Base-by-base conservation (phyloP, 2,113 vertebrate genomes). In the Leiothrix lutea region DNA sequence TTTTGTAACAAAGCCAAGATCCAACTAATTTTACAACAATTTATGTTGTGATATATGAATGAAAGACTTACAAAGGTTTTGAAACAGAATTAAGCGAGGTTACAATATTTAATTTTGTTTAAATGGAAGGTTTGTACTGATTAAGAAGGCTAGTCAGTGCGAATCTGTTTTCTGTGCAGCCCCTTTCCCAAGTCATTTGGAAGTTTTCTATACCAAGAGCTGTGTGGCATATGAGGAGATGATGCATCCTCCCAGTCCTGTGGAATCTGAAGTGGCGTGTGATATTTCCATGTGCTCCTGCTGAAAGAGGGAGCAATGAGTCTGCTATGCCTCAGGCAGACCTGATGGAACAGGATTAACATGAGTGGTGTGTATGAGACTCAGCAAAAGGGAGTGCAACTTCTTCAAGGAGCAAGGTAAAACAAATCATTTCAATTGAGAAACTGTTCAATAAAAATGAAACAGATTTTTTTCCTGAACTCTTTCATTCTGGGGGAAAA, bases 361-460 rank as follows among this genome's bases (percentile, higher is more conserved):
- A 23, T 11, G 29, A 6, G 35, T 67, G 29, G 61, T 78, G 13
- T 65, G 45, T 13, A 13, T 71, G 87, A 72, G 35, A 19, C 47
- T 83, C 56, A 62, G 78, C 29, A 86, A 90, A 86, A 80, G 26
- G 14, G 54, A 86, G 17, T 28, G 17, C 0, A 0, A 45, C 42
- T 80, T 92, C 56, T 80, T 70, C 56, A 94, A 42, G 42, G 22
- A 62, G 47, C 44, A 83, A 90, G 22, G 73, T 60, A 72, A 86
- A 92, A 89, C 53, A 91, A 93, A 85, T 85, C 0, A 69, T 88
- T 87, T 80, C 74, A 57, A 5, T 29, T 61, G 78, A 94, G 65
- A 88, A 93, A 57, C 48, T 88, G 53, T 91, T 93, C 56, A 85
- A 92, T 86, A 94, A 88, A 94, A 93, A 82, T 45, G 78, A 92